Conservation (phyloP, 1,140 invertebrate genomes). For the Plectrocnemia conspersa region DNA sequence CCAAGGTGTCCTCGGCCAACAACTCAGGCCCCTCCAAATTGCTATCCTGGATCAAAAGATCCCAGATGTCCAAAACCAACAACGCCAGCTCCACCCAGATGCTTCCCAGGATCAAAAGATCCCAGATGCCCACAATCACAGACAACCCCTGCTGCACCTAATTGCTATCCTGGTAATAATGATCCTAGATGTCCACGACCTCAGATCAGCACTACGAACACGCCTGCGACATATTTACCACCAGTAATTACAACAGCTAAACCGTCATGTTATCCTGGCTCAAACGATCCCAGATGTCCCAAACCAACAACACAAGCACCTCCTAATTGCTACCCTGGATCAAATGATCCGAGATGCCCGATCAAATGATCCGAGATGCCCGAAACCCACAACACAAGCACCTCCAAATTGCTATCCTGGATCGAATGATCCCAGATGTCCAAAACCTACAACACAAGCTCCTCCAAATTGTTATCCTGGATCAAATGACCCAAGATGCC, state of each 20-base stretch:
- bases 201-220: slow-evolving; percentile 37
- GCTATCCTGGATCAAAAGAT: slow-evolving; percentile 48
- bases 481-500: slow-evolving; percentile 40
- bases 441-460: slow-evolving; percentile 32
- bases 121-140: slow-evolving; percentile 37
- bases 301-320: slow-evolving; percentile 34
- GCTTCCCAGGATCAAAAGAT: slow-evolving; percentile 47
- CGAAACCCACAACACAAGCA: slow-evolving; percentile 35
- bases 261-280: slow-evolving; percentile 39
- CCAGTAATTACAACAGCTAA: slow-evolving; percentile 25
- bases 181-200: slow-evolving; percentile 43
- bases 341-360: slow-evolving; percentile 37
- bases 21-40: slow-evolving; percentile 37
- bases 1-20: slow-evolving; percentile 35
- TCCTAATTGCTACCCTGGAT: slow-evolving; percentile 39
- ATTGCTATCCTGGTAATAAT: slow-evolving; percentile 42
- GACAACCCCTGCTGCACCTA: slow-evolving; percentile 26
- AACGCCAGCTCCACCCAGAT: slow-evolving; percentile 32
- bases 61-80: slow-evolving; percentile 44
- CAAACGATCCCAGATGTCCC: slow-evolving; percentile 40
- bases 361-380: slow-evolving; percentile 40
- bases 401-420: too few species aligned
- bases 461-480: slow-evolving; percentile 37
- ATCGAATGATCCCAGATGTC: slow-evolving; percentile 41
- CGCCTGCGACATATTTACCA: slow-evolving; percentile 39